Evolutionary conservation across 2,113 vertebrate species (phyloP), one percentile per base, ranked within the genome.

Genomic region (Sprattus sprattus): DNA sequence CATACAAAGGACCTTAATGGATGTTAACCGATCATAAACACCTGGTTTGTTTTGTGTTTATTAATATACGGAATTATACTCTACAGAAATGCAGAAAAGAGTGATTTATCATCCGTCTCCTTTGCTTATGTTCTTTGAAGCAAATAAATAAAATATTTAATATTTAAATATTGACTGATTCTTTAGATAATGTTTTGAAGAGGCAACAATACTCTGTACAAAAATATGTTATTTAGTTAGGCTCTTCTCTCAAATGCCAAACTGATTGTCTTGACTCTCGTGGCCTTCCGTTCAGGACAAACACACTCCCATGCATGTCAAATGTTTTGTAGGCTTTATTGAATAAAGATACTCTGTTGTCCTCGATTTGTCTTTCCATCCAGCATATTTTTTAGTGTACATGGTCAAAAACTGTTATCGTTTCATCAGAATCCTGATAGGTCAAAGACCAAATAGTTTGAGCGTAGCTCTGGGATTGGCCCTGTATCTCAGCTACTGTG

Each of bases 141-240:
- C 84, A 85, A 84, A 78, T 81, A 45, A 81, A 86, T 88, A 45
- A 78, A 45, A 89, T 87, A 87, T 89, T 89, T 89, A 84, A 84
- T 82, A 81, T 88, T 89, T 89, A 89, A 85, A 86, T 88, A 82
- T 86, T 88, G 22, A 84, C 44, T 87, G 44, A 83, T 84, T 78
- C 28, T 88, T 22, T 78, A 78, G 71, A 57, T 67, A 49, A 44
- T 2, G 45, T 22, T 44, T 22, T 50, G 6, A 50, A 47, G 46
- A 84, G 54, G 13, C 45, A 82, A 32, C 81, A 82, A 22, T 45
- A 81, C 9, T 60, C 10, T 49, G 10, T 44, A 39, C 6, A 46
- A 52, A 52, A 83, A 52, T 75, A 18, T 5, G 75, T 57, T 5
- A 13, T 57, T 32, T 47, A 25, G 44, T 28, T 1, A 81, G 32